These are phyloP conservation scores for Crematogaster levior DNA, from an alignment of 2,888 invertebrate species.

Conservation along the genomic window DNA sequence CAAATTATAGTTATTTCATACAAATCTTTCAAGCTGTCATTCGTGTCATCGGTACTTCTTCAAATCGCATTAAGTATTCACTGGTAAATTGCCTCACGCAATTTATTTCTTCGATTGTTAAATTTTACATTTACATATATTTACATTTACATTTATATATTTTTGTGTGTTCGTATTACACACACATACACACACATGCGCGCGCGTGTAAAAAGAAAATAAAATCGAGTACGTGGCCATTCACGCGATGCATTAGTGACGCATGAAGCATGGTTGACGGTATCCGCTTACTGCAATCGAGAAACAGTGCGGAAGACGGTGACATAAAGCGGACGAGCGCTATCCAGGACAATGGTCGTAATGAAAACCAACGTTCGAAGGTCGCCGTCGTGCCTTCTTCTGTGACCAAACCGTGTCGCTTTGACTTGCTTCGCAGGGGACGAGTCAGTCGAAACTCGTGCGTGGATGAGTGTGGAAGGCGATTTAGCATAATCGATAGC, in stretches of 20 bases:
- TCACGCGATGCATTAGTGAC: not conserved
- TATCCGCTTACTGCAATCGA: constrained; percentile 2
- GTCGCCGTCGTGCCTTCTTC: constrained; percentile 68
- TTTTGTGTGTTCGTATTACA: not conserved
- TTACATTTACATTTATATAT: not conserved
- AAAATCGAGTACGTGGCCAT: not conserved
- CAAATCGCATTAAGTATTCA: not conserved
- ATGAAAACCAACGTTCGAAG: constrained; percentile 78
- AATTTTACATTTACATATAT: not conserved
- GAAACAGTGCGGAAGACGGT: constrained; percentile 45
- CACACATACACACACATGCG: too few relatives aligned
- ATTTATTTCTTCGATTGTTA: not conserved
- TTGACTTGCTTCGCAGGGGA: constrained; percentile 59
- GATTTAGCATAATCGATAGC: constrained; percentile 54
- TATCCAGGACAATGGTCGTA: constrained; percentile 75
- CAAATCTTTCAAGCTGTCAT: not conserved
- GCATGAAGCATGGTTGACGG: not conserved
- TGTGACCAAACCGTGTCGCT: constrained; percentile 66
- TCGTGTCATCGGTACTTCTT: not conserved
- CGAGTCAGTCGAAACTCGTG: constrained; percentile 79
- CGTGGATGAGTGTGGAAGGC: constrained; percentile 74
- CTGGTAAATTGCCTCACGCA: not conserved
- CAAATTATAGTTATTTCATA: not conserved
- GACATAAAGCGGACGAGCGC: constrained; percentile 54
- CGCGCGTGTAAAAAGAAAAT: too few relatives aligned